These are phyloP conservation scores for Polypedilum vanderplanki DNA, from an alignment of 1,140 invertebrate genomes.

Conservation along the genomic window DNA sequence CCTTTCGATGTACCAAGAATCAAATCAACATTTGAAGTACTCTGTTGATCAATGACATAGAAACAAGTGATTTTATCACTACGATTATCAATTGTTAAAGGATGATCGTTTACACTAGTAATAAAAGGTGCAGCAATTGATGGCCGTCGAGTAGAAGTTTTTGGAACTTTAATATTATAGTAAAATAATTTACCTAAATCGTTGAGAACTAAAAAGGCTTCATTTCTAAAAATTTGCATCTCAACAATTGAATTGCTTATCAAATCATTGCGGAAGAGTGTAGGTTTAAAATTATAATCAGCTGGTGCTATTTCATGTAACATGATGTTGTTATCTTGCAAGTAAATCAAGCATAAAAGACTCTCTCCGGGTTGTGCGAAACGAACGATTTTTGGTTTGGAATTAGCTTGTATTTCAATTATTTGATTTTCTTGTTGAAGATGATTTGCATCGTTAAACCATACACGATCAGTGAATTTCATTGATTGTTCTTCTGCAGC, in stretches of 20 bases:
- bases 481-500: constrained; percentile 43
- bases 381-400: neutral
- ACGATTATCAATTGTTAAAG: neutral
- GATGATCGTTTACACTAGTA: neutral
- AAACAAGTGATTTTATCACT: constrained; percentile 12
- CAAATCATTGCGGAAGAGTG: neutral
- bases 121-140: neutral
- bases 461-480: constrained; percentile 35
- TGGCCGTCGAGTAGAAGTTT: neutral
- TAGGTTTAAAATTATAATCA: neutral
- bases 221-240: neutral
- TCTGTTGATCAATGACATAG: neutral
- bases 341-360: neutral
- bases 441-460: constrained; percentile 35
- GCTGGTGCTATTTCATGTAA: neutral
- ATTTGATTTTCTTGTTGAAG: constrained; percentile 1
- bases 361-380: neutral
- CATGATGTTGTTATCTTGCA: neutral
- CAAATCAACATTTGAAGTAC: neutral
- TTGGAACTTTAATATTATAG: neutral
- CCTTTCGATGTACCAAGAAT: neutral
- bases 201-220: neutral
- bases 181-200: neutral
- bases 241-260: neutral
- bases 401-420: neutral